Conservation (phyloP, 2,888 invertebrate species). For the Nemoura dubitans region DNA sequence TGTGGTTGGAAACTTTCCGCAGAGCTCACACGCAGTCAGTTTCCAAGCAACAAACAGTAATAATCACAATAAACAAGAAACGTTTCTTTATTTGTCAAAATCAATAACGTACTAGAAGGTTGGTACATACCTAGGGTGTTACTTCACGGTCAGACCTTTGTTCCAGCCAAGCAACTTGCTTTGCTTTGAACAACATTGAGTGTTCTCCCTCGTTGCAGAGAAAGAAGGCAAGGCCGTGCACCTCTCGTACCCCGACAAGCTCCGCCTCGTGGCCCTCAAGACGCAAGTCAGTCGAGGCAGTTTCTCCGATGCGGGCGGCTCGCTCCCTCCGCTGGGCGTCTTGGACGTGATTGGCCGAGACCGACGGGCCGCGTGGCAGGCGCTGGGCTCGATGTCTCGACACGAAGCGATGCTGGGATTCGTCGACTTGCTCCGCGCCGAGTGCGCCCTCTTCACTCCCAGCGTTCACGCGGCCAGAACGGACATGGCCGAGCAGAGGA, state of each 20-base stretch:
- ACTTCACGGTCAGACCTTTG: too few species aligned
- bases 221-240: constrained; percentile 98
- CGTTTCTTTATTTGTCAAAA: too few species aligned
- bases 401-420: constrained; percentile 93
- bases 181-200: too few species aligned
- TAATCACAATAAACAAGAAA: too few species aligned
- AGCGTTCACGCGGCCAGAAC: constrained; percentile 91
- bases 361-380: constrained; percentile 91
- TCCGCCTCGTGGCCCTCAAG: constrained; percentile 89
- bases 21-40: too few species aligned
- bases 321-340: constrained; percentile 84
- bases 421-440: constrained; percentile 83
- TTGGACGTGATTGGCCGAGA: constrained; percentile 96
- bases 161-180: too few species aligned
- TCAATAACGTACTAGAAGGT: too few species aligned
- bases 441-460: constrained; percentile 91
- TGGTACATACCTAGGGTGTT: too few species aligned
- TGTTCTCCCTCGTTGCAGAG: too few species aligned
- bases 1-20: too few species aligned
- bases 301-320: constrained; percentile 68
- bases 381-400: constrained; percentile 83
- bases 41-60: too few species aligned
- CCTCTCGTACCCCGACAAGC: constrained; percentile 91
- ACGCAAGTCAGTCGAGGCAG: constrained; percentile 91
- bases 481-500: constrained; percentile 82